Base-by-base conservation (phyloP, 2,797 vertebrate genomes). In the Notamacropus eugenii region DNA sequence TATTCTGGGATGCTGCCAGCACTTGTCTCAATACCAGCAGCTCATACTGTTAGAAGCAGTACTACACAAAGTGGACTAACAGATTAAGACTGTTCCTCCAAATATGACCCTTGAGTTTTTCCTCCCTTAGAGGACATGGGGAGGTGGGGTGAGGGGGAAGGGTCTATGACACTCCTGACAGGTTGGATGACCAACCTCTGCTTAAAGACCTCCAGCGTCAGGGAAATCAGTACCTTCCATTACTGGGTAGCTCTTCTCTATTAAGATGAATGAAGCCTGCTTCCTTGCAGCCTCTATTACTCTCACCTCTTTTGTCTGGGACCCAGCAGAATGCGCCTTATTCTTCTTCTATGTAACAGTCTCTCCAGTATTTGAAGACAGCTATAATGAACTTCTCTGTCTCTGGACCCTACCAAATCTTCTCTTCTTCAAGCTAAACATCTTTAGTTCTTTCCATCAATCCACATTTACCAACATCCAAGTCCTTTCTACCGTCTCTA, bases 31-130 rank as follows among this genome's bases (percentile, higher is more conserved):
- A 9, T 0, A 31, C 5, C 62, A 91, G n/a, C 4, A 34, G 91
- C 24, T 27, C 52, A 52, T 8, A 52, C 52, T 52, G 90, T 46
- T 92, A 59, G 95, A 96, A 95, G 55, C 90, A 93, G 93, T 34
- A 29, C 5, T 34, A 92, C 57, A 82, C 94, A 52, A 46, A 28
- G 8, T 16, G 95, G 90, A 91, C 2, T 4, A 92, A 92, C 0
- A 31, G 90, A 56, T 31, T 92, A 31, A 22, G 52, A 87, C 8
- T 13, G 16, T 50, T 52, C 58, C 27, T 59, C 82, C 90, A 95
- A 57, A 87, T 82, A 22, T 31, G 74, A 54, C 1, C 90, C 31
- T 14, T 22, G 52, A 28, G 52, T 28, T 19, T 50, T 50, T 62
- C 54, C 46, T 94, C 55, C 74, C 54, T 50, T 5, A 12, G 52